phyloP scores from a whole-genome alignment of 2,888 invertebrate species.

The Tanypteryx hageni region DNA sequence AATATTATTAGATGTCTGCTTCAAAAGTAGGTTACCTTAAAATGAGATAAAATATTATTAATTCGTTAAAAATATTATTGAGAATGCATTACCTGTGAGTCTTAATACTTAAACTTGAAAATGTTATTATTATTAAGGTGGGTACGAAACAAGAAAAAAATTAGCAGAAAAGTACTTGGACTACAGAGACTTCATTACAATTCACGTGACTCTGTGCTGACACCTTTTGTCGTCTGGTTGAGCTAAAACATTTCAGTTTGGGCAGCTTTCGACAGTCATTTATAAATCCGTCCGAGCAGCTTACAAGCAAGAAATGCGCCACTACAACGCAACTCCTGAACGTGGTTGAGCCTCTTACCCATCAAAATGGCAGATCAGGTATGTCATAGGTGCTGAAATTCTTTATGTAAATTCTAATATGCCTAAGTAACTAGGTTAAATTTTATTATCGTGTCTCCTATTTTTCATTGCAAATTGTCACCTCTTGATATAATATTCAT shows the following conservation, averaged over 20 bases:
- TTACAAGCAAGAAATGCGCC: slow-evolving; percentile 71
- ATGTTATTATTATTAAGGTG: neutral
- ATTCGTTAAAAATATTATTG: neutral
- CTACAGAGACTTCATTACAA: slow-evolving; percentile 68
- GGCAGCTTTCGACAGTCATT: slow-evolving; percentile 65
- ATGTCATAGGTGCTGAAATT: neutral
- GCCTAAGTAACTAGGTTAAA: neutral
- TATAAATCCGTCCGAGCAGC: neutral
- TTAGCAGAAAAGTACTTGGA: slow-evolving; percentile 45
- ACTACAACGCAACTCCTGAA: slow-evolving; percentile 71
- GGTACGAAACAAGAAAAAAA: neutral
- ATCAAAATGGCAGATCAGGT: slow-evolving; percentile 70
- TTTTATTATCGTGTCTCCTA: neutral
- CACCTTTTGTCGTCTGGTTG: slow-evolving; percentile 68
- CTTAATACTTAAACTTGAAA: neutral
- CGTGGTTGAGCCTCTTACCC: slow-evolving; percentile 67
- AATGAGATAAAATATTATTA: neutral
- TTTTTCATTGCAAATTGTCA: neutral
- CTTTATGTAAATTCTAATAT: neutral
- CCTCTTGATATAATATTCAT: neutral
- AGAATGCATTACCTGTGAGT: neutral
- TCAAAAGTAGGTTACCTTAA: slow-evolving; percentile 43
- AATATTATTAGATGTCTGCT: slow-evolving; percentile 8
- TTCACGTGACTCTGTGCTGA: slow-evolving; percentile 70
- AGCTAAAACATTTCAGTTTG: slow-evolving; percentile 63